phyloP scores from a whole-genome alignment of 2,888 invertebrate genomes.

The Aproaerema taeniolella region DNA sequence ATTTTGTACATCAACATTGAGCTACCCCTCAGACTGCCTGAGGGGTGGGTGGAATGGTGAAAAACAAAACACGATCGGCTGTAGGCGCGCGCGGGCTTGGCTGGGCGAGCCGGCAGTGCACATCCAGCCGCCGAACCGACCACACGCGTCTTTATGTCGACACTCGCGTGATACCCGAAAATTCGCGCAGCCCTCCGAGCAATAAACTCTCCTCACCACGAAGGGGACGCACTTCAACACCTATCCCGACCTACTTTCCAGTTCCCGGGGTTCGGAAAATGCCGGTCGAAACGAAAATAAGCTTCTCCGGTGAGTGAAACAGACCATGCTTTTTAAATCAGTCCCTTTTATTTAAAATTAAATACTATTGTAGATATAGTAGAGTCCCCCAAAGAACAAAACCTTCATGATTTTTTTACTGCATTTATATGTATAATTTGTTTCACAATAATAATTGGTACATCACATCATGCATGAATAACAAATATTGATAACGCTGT shows the following conservation, averaged over 20 bases:
- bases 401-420: too few relatives aligned
- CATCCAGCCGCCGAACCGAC: conserved; percentile 47
- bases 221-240: conserved; percentile 1
- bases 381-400: too few relatives aligned
- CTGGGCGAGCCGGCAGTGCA: conserved; percentile 43
- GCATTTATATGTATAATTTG: too few relatives aligned
- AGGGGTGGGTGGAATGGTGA: conserved; percentile 27
- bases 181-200: conserved; percentile 25
- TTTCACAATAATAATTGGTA: too few relatives aligned
- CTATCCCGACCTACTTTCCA: conserved; percentile 11
- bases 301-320: conserved; percentile 74
- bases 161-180: conserved; percentile 35
- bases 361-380: too few relatives aligned
- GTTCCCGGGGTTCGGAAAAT: conserved; percentile 35
- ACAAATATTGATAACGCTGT: background rate
- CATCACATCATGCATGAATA: too few relatives aligned
- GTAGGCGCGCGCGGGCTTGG: conserved; percentile 31
- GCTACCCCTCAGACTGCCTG: too few relatives aligned
- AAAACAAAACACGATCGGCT: conserved; percentile 10
- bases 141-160: conserved; percentile 39
- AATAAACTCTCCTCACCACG: conserved; percentile 14
- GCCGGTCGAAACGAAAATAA: conserved; percentile 72
- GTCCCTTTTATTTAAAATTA: too few relatives aligned
- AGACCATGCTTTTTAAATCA: too few relatives aligned
- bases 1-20: too few relatives aligned